phyloP scores from a whole-genome alignment of 2,797 vertebrate genomes.

The Galago senegalensis region DNA sequence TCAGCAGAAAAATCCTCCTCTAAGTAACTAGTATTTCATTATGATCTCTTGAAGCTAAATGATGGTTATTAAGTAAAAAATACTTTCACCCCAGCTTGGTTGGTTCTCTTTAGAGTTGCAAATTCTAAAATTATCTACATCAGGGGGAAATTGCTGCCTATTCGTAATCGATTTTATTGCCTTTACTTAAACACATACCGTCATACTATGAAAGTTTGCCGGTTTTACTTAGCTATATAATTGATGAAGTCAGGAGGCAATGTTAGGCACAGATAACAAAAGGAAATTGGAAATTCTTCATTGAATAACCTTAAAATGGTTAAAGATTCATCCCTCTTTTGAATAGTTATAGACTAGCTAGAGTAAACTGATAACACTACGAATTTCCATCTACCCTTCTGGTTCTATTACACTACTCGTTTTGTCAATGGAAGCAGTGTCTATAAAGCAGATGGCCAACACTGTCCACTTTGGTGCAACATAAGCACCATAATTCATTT shows the following conservation, averaged over 20 bases:
- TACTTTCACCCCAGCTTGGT: background rate
- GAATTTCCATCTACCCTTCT: conserved; percentile 25
- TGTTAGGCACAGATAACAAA: conserved; percentile 44
- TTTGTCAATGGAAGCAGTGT: conserved; percentile 58
- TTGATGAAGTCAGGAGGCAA: conserved; percentile 34
- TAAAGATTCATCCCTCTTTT: conserved; percentile 49
- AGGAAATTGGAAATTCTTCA: conserved; percentile 37
- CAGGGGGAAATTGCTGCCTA: background rate
- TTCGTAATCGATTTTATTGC: background rate
- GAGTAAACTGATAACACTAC: conserved; percentile 16
- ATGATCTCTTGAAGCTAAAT: background rate
- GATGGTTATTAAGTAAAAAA: background rate
- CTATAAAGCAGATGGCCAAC: conserved; percentile 57
- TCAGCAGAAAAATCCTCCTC: background rate
- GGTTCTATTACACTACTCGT: conserved; percentile 52
- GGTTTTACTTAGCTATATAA: background rate
- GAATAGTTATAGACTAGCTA: background rate
- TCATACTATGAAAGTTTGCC: background rate
- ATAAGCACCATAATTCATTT: conserved; percentile 62
- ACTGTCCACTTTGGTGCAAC: conserved; percentile 2
- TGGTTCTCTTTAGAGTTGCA: background rate
- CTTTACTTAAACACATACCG: background rate
- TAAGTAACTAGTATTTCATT: background rate
- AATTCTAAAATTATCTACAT: conserved; percentile 2
- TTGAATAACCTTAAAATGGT: conserved; percentile 11